These are phyloP conservation scores for Fistularia tabacaria DNA, from an alignment of 2,797 vertebrate genomes.

Conservation along the genomic window DNA sequence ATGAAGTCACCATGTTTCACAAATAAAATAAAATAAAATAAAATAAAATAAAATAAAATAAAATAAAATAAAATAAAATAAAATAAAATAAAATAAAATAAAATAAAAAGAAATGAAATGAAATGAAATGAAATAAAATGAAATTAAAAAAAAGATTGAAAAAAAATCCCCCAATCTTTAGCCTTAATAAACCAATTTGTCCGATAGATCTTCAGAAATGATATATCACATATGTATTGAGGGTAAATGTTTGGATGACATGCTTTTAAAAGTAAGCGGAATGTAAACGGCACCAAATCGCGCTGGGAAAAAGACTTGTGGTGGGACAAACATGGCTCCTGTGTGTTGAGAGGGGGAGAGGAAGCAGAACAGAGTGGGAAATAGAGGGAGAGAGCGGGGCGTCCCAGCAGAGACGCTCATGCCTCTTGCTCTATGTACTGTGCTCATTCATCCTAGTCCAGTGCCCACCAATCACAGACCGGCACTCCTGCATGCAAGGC, in stretches of 20 bases:
- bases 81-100: neutral
- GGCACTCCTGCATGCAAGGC: conserved; percentile 34
- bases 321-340: conserved; percentile 23
- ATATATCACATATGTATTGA: no score
- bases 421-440: conserved; percentile 60
- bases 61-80: neutral
- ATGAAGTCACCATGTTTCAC: no score
- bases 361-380: conserved; percentile 14
- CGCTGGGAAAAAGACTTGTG: neutral
- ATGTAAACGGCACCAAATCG: conserved; percentile 7
- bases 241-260: no score
- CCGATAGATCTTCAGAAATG: no score
- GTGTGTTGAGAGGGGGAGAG: conserved; percentile 1
- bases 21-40: no score
- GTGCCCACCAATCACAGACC: conserved; percentile 56
- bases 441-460: conserved; percentile 61
- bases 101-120: neutral
- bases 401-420: conserved; percentile 33
- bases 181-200: no score
- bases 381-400: conserved; percentile 16
- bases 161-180: no score
- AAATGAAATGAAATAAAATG: no score
- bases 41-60: no score
- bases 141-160: no score
- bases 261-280: conserved; percentile 1